Conservation (phyloP, 2,113 vertebrate species). For the Stomatorhinus ivindoensis region DNA sequence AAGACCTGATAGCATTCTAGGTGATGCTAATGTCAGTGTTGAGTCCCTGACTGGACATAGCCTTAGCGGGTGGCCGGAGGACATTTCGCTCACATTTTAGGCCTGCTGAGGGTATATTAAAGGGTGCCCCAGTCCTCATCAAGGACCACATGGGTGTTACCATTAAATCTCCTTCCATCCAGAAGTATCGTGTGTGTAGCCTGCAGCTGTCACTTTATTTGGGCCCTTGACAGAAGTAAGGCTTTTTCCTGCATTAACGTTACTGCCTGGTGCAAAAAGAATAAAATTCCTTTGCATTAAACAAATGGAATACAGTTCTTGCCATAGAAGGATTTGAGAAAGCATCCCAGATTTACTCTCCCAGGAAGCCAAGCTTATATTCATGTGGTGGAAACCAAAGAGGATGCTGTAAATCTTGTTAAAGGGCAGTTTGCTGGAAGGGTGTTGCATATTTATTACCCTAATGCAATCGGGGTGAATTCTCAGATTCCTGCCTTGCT, state of each 20-base stretch:
- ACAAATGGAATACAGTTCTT: constrained; percentile 8
- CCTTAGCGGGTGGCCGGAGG: not conserved
- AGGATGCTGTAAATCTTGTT: constrained; percentile 16
- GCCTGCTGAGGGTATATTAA: not conserved
- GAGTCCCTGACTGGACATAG: not conserved
- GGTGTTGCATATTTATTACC: constrained; percentile 40
- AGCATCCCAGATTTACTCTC: constrained; percentile 12
- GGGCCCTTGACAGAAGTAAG: not conserved
- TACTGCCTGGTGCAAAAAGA: not conserved
- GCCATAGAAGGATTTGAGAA: constrained; percentile 3
- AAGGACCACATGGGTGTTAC: not conserved
- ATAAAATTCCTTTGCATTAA: constrained; percentile 4
- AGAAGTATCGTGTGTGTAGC: not conserved
- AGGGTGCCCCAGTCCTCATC: not conserved
- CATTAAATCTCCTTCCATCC: not conserved
- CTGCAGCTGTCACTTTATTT: not conserved
- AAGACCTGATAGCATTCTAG: too few species aligned
- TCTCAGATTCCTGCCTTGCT: constrained; percentile 22
- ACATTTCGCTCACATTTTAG: not conserved
- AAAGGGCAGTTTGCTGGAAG: constrained; percentile 9
- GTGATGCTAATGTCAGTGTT: not conserved
- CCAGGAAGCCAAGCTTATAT: constrained; percentile 7
- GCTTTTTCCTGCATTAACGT: not conserved
- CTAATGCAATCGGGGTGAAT: constrained; percentile 39
- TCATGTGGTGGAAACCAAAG: constrained; percentile 3